Evolutionary conservation across 2,888 invertebrate species (phyloP).

Genomic region (Sthenelais limicola): DNA sequence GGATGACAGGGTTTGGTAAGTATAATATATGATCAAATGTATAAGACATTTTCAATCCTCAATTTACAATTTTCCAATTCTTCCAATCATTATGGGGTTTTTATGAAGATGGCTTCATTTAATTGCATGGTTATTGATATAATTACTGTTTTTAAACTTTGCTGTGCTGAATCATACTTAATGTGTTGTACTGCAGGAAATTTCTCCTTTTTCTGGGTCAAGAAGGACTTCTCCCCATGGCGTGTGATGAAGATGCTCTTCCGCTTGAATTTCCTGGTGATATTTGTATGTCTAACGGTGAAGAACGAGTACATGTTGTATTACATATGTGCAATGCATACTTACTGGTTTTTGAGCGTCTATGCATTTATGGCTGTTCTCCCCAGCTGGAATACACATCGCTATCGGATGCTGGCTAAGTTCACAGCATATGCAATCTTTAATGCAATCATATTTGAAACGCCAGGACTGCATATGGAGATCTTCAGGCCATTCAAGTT

Average conservation of each 20-base stretch:
- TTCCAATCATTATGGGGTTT: too few relatives aligned
- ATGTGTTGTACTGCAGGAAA: slow-evolving; percentile 65
- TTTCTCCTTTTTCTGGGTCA: slow-evolving; percentile 65
- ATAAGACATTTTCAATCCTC: too few relatives aligned
- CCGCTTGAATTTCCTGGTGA: slow-evolving; percentile 63
- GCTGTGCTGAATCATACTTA: too few relatives aligned
- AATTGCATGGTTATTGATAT: too few relatives aligned
- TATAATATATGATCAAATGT: too few relatives aligned
- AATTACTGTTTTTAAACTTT: too few relatives aligned
- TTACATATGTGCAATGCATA: slow-evolving; percentile 67
- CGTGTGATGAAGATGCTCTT: slow-evolving; percentile 63
- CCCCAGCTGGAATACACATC: slow-evolving; percentile 57
- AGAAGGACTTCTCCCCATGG: slow-evolving; percentile 59
- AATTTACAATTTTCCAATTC: too few relatives aligned
- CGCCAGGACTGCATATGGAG: slow-evolving; percentile 50
- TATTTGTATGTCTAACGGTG: slow-evolving; percentile 56
- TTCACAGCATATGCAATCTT: slow-evolving; percentile 54
- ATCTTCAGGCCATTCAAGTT: slow-evolving; percentile 58
- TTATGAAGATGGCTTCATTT: too few relatives aligned
- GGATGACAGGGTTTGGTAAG: slow-evolving; percentile 67
- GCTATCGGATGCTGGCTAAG: slow-evolving; percentile 58
- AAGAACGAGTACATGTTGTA: slow-evolving; percentile 63
- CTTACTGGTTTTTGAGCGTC: slow-evolving; percentile 64
- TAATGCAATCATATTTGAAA: slow-evolving; percentile 60
- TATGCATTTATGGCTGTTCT: slow-evolving; percentile 59